phyloP scores from a whole-genome alignment of 1,140 invertebrate genomes.

The Stegodyphus mimosarum region DNA sequence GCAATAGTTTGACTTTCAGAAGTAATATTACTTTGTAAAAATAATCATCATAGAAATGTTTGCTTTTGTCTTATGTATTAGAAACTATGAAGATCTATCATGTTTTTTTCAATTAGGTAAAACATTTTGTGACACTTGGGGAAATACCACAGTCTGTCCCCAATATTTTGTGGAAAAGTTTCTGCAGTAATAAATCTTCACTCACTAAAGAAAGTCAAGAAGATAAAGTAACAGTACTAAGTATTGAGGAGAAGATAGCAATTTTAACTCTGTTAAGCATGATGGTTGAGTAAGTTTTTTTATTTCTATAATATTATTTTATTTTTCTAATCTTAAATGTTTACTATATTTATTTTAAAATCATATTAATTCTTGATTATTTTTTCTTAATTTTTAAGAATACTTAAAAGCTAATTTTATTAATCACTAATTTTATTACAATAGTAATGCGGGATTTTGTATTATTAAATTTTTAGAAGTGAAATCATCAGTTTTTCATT shows the following conservation, averaged over 20 bases:
- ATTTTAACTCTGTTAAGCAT: constrained; percentile 27
- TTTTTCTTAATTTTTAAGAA: not conserved
- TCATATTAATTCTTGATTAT: not conserved
- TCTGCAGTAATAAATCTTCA: constrained; percentile 2
- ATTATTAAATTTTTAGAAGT: too few relatives aligned
- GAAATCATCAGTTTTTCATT: too few relatives aligned
- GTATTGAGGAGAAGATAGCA: constrained; percentile 4
- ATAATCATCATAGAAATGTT: not conserved
- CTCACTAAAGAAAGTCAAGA: not conserved
- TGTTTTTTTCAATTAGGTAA: not conserved
- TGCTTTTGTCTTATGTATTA: not conserved
- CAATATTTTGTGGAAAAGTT: constrained; percentile 28
- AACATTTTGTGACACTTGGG: constrained; percentile 9
- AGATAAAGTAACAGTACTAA: too few relatives aligned
- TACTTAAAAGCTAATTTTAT: too few relatives aligned
- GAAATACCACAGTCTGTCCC: constrained; percentile 30
- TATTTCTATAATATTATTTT: not conserved
- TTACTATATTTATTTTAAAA: not conserved
- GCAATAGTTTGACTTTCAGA: not conserved
- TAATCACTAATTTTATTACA: too few relatives aligned
- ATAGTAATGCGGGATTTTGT: too few relatives aligned
- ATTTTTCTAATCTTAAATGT: not conserved
- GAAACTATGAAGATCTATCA: too few relatives aligned
- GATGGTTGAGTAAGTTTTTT: constrained; percentile 22
- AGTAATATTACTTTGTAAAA: not conserved